phyloP scores from a whole-genome alignment of 2,888 invertebrate species.

The Nipponacmea schrenckii region DNA sequence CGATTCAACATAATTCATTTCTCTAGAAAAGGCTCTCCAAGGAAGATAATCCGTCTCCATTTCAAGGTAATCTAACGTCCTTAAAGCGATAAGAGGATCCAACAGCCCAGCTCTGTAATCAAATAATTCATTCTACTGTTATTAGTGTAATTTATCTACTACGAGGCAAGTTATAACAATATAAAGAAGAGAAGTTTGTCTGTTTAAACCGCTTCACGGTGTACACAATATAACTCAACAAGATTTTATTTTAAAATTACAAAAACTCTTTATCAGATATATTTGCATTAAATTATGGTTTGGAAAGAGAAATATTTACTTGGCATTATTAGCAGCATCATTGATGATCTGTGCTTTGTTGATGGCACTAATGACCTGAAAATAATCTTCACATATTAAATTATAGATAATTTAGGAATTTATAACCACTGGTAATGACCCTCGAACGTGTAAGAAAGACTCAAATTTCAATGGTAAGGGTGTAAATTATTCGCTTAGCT shows the following conservation, averaged over 20 bases:
- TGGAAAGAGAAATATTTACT: conserved; percentile 18
- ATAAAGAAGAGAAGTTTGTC: no score
- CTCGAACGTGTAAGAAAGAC: no score
- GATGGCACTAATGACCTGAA: conserved; percentile 25
- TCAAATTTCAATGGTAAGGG: no score
- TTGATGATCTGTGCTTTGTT: conserved; percentile 34
- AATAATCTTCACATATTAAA: neutral
- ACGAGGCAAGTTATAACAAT: no score
- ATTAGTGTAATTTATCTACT: no score
- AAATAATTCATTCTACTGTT: neutral
- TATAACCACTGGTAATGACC: no score
- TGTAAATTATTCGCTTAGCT: no score
- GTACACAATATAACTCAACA: neutral
- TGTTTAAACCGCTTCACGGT: no score
- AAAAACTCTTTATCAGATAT: no score
- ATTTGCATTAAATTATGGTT: no score
- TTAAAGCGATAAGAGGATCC: conserved; percentile 53
- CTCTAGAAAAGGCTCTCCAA: conserved; percentile 30
- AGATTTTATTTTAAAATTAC: no score
- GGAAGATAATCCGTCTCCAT: conserved; percentile 34
- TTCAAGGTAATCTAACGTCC: conserved; percentile 28
- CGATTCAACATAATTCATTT: conserved; percentile 28
- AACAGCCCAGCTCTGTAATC: conserved; percentile 73
- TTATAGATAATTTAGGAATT: no score
- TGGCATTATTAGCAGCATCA: conserved; percentile 32